A percentile compares a stretch with the other conserved stretches of the same genome.
Conservation (phyloP, 92 coral and sea anemone species). For the Isaurus tuberculatus region DNA sequence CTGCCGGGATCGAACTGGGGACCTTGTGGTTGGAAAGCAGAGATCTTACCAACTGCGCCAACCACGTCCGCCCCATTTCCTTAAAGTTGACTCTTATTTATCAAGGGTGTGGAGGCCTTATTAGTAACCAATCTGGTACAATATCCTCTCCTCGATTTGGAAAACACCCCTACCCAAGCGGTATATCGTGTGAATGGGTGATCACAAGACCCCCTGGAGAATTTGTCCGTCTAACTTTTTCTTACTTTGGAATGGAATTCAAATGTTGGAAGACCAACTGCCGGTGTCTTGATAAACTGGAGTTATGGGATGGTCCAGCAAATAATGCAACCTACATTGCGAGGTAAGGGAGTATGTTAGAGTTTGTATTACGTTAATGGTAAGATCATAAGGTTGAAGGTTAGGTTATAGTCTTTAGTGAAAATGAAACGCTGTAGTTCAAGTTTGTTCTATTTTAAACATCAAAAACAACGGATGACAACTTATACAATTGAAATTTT, state of each 20-base stretch:
- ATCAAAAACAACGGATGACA: too few relatives aligned
- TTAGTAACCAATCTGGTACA: slow-evolving; percentile 57
- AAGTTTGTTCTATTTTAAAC: too few relatives aligned
- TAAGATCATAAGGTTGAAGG: too few relatives aligned
- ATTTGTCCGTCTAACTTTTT: slow-evolving; percentile 71
- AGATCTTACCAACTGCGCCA: background rate
- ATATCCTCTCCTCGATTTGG: slow-evolving; percentile 88
- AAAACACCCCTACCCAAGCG: slow-evolving; percentile 78
- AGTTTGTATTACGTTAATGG: background rate
- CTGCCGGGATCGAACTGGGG: too few relatives aligned
- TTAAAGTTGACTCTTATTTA: background rate
- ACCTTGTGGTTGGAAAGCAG: too few relatives aligned
- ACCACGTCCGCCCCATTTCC: background rate
- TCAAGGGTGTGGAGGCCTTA: slow-evolving; percentile 78
- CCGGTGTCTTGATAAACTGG: slow-evolving; percentile 73
- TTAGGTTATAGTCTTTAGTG: too few relatives aligned
- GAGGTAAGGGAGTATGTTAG: slow-evolving; percentile 49
- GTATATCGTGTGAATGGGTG: slow-evolving; percentile 78
- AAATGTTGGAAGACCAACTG: slow-evolving; percentile 53
- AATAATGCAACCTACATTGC: slow-evolving; percentile 73
- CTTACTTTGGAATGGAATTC: slow-evolving; percentile 66
- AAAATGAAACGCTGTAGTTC: too few relatives aligned
- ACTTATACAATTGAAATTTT: too few relatives aligned
- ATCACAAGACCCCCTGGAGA: slow-evolving; percentile 66
- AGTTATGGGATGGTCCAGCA: slow-evolving; percentile 87